Evolutionary conservation across 2,113 vertebrate species (phyloP).

Genomic region (Tylochromis polylepis): DNA sequence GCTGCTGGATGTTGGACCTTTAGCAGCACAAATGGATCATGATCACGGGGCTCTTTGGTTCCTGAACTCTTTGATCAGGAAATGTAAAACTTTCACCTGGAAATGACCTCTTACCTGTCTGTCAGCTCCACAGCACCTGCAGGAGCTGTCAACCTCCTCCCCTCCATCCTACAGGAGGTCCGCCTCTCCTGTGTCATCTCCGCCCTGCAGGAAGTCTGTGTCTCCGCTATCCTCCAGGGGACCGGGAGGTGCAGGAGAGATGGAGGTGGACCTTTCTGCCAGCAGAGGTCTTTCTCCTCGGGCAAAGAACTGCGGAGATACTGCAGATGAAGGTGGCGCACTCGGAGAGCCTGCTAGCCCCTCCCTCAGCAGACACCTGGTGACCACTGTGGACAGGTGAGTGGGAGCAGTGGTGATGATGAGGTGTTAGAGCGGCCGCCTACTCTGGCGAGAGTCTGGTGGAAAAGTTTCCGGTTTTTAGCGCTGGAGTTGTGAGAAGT

Average conservation of each 20-base stretch:
- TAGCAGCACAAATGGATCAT: not conserved
- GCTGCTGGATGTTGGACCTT: not conserved
- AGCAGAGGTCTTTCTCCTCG: not conserved
- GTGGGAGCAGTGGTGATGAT: not conserved
- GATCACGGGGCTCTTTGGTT: not conserved
- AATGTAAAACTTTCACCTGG: not conserved
- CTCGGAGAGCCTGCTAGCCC: not conserved
- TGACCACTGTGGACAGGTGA: slow-evolving; percentile 10
- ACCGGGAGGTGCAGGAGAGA: not conserved
- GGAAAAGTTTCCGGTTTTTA: not conserved
- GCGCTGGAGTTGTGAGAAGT: not conserved
- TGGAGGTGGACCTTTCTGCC: slow-evolving; percentile 16
- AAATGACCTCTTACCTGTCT: not conserved
- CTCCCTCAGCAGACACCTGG: not conserved
- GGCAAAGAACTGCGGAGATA: not conserved
- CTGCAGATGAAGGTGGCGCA: not conserved
- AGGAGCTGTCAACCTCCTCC: not conserved
- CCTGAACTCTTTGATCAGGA: not conserved
- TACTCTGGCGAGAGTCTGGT: not conserved
- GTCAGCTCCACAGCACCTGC: not conserved
- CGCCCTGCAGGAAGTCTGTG: not conserved
- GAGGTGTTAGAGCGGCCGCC: not conserved
- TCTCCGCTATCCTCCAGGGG: not conserved
- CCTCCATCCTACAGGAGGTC: not conserved
- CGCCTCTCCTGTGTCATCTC: not conserved